Percentiles rank a stretch among this genome's conserved stretches.
These are phyloP conservation scores for Liparis tanakae DNA, from an alignment of 2,797 vertebrate genomes.

Conservation along the genomic window DNA sequence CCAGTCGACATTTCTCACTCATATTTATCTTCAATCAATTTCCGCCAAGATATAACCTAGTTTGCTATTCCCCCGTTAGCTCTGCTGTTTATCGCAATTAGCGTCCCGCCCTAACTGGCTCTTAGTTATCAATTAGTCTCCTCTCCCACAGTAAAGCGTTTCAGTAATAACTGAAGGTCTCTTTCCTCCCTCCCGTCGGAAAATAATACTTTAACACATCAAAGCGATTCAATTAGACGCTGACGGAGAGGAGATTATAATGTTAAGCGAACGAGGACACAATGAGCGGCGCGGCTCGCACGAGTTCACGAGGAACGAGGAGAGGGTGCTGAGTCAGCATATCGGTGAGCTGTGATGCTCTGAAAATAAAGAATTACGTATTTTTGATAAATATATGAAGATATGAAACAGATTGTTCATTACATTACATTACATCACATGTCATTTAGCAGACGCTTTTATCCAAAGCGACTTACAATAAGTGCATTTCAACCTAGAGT, in stretches of 20 bases:
- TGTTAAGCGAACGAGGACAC: constrained; percentile 72
- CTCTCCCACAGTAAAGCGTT: constrained; percentile 68
- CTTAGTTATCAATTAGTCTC: constrained; percentile 77
- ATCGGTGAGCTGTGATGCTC: background rate
- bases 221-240: constrained; percentile 79
- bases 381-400: too few species aligned
- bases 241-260: constrained; percentile 75
- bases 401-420: background rate
- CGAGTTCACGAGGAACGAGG: constrained; percentile 61
- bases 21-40: constrained; percentile 57
- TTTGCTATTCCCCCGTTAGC: constrained; percentile 62
- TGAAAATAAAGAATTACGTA: background rate
- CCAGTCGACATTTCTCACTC: constrained; percentile 29
- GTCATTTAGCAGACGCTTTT: too few species aligned
- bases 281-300: constrained; percentile 55
- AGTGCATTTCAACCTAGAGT: too few species aligned
- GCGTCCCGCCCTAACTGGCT: constrained; percentile 70
- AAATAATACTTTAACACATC: constrained; percentile 77
- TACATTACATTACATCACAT: too few species aligned
- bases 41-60: constrained; percentile 59
- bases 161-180: constrained; percentile 66
- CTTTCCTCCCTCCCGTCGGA: constrained; percentile 49
- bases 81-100: constrained; percentile 65
- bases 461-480: too few species aligned
- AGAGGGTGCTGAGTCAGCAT: constrained; percentile 24